A percentile compares a stretch with the other conserved stretches of the same genome.
These are phyloP conservation scores for Lasioglossum baleicum DNA, from an alignment of 1,140 invertebrate species.

Conservation along the genomic window DNA sequence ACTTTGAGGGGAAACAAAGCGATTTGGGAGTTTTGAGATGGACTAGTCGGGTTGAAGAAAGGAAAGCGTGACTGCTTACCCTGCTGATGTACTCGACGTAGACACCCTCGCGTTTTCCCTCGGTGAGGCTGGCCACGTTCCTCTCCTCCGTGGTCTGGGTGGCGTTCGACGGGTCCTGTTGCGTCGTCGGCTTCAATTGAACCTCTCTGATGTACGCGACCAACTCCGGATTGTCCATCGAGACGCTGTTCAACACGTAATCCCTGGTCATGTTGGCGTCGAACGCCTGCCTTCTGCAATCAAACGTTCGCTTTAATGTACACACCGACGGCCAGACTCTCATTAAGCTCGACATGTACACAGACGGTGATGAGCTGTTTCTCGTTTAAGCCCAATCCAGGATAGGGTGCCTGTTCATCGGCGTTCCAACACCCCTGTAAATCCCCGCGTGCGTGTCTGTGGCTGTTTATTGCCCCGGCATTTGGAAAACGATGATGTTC, in stretches of 20 bases:
- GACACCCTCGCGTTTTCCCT: constrained; percentile 78
- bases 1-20: too few species aligned
- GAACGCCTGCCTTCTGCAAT: constrained; percentile 76
- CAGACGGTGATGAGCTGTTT: too few species aligned
- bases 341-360: not conserved
- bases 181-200: constrained; percentile 79
- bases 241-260: constrained; percentile 85
- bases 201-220: constrained; percentile 86
- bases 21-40: too few species aligned
- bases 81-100: constrained; percentile 81
- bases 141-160: constrained; percentile 78
- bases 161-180: constrained; percentile 71
- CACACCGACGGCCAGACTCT: not conserved
- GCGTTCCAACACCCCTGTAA: too few species aligned
- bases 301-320: constrained; percentile 39
- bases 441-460: too few species aligned
- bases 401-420: too few species aligned
- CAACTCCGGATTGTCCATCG: constrained; percentile 86
- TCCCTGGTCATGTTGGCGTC: constrained; percentile 86
- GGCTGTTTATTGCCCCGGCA: too few species aligned
- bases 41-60: too few species aligned
- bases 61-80: constrained; percentile 58
- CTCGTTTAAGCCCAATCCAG: too few species aligned
- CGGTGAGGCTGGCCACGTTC: constrained; percentile 74
- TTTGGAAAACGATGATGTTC: too few species aligned